Evolutionary conservation across 2,888 invertebrate genomes (phyloP).

Genomic region (Palloptera scutellata): DNA sequence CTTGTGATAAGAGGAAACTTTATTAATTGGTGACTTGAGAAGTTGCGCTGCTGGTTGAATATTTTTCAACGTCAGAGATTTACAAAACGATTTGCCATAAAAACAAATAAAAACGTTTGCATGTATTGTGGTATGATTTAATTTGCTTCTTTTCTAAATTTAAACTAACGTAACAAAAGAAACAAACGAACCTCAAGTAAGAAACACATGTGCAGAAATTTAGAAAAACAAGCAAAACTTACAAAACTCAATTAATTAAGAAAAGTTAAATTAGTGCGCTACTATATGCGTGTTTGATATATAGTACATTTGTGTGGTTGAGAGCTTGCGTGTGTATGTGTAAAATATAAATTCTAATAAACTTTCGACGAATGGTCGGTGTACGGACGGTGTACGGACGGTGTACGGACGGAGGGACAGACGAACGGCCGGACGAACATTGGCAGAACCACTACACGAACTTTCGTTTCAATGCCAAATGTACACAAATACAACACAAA

Average conservation of each 20-base stretch:
- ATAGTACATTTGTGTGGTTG: neutral
- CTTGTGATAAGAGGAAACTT: neutral
- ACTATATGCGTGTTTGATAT: conserved; percentile 3
- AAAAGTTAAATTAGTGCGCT: neutral
- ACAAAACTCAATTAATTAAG: no score
- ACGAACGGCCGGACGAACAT: neutral
- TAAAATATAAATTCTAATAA: neutral
- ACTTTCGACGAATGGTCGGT: conserved; percentile 6
- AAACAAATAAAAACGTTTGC: no score
- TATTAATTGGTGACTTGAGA: neutral
- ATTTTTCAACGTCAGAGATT: no score
- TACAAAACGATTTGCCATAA: no score
- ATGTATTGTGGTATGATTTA: no score
- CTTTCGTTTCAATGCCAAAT: conserved; percentile 32
- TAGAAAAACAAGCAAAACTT: no score
- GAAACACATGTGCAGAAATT: no score
- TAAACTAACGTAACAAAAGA: no score
- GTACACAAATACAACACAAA: conserved; percentile 14
- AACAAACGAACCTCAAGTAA: no score
- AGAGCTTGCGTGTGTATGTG: neutral
- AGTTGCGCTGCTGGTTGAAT: no score
- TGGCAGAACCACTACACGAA: conserved; percentile 4
- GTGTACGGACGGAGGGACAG: neutral
- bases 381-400: neutral
- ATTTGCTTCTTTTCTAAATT: no score